These are phyloP conservation scores for Vicugna pacos DNA, from an alignment of 2,113 vertebrate species.

Conservation along the genomic window DNA sequence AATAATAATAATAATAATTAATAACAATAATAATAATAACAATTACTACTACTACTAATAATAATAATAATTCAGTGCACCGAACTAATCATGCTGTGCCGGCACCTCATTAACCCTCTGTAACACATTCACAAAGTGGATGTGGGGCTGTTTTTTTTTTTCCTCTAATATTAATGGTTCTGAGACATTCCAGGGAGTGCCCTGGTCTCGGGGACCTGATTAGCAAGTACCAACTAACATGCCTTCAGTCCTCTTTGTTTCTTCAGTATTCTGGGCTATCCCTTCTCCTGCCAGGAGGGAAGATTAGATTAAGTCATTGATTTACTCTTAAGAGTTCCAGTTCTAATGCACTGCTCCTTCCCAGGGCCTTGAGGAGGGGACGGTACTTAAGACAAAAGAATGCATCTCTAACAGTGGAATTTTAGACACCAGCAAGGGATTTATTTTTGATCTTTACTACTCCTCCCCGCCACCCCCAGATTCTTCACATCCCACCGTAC, in stretches of 20 bases:
- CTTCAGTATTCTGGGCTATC: not conserved
- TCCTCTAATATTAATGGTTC: not conserved
- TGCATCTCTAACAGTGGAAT: not conserved
- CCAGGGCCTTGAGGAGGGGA: not conserved
- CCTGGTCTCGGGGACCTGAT: not conserved
- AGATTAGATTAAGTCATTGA: not conserved
- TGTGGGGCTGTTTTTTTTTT: not conserved
- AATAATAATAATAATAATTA: not conserved
- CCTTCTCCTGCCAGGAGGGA: not conserved
- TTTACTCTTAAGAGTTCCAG: not conserved
- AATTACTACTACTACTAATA: not conserved
- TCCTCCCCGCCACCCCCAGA: accelerated
- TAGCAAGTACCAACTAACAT: not conserved
- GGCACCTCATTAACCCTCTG: not conserved
- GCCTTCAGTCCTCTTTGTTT: not conserved
- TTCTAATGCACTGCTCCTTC: not conserved
- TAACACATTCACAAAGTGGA: not conserved
- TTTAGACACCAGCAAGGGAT: not conserved
- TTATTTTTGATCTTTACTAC: not conserved
- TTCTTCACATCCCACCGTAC: not conserved
- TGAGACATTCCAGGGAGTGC: not conserved
- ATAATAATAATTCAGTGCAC: not conserved
- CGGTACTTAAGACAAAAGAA: not conserved
- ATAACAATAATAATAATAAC: not conserved
- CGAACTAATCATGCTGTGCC: not conserved